A percentile compares a stretch with the other conserved stretches of the same genome.
Conservation (phyloP, 2,797 vertebrate species). For the Morelia viridis region DNA sequence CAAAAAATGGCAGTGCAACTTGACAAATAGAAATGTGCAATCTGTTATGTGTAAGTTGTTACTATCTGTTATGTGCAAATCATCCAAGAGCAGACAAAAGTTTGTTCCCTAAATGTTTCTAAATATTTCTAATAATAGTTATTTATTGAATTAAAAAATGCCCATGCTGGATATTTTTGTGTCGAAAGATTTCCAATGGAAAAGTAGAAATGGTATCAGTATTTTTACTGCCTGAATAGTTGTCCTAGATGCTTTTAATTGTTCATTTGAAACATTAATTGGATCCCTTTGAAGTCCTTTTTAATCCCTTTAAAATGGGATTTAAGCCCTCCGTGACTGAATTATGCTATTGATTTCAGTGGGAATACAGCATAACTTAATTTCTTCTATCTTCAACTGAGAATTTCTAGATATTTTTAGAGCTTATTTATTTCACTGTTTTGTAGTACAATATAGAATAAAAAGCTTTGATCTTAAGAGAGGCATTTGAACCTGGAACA, state of each 20-base stretch:
- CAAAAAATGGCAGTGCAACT: slow-evolving; percentile 21
- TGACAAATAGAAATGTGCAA: background rate
- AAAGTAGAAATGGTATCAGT: background rate
- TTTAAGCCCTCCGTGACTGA: background rate
- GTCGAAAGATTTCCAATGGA: background rate
- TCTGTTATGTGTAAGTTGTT: background rate
- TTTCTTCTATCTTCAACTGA: background rate
- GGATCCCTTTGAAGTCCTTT: background rate
- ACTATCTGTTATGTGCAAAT: background rate
- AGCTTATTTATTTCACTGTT: background rate
- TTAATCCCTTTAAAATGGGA: background rate
- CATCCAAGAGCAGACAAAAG: background rate
- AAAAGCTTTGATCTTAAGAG: background rate
- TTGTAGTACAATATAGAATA: background rate
- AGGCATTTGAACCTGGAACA: background rate
- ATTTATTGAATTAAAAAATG: background rate
- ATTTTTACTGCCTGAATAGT: background rate
- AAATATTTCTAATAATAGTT: background rate
- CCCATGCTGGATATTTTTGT: background rate
- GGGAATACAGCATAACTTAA: background rate
- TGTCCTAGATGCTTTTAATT: background rate
- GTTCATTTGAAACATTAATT: background rate
- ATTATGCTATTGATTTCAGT: background rate
- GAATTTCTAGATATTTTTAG: background rate
- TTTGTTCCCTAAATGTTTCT: background rate